A percentile compares a stretch with the other conserved stretches of the same genome.
phyloP scores from a whole-genome alignment of 2,113 vertebrate species.

The Meriones unguiculatus region DNA sequence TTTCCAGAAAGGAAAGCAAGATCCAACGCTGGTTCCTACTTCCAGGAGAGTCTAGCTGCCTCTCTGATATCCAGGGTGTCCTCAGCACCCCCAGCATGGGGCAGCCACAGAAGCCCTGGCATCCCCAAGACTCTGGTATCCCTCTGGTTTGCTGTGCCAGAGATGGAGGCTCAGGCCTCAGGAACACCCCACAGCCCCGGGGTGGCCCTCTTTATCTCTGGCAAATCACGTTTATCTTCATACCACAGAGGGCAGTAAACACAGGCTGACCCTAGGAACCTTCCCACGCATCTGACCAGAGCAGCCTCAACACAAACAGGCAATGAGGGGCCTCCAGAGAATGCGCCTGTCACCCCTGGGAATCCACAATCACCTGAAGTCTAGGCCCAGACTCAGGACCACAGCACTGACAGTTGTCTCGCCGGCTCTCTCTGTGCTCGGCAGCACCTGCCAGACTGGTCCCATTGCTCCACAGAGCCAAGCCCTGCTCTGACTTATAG shows the following conservation, averaged over 20 bases:
- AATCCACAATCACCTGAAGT: background rate
- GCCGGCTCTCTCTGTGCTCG: accelerated
- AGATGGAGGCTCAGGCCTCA: background rate
- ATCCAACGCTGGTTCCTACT: background rate
- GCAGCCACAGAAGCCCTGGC: background rate
- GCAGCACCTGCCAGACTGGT: background rate
- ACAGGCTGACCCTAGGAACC: background rate
- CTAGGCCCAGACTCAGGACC: background rate
- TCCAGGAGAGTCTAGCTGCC: background rate
- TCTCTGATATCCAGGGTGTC: background rate
- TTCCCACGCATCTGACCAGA: background rate
- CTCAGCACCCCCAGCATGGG: accelerated
- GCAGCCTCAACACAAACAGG: background rate
- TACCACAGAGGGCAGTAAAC: background rate
- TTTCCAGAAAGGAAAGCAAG: conserved; percentile 36
- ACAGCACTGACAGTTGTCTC: accelerated
- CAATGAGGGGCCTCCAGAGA: background rate
- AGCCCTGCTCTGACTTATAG: background rate
- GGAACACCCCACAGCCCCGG: background rate
- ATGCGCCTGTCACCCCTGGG: background rate
- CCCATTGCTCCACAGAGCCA: background rate
- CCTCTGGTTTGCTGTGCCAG: background rate
- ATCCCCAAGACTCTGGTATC: background rate
- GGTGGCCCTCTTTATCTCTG: background rate
- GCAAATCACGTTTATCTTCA: accelerated